Base-by-base conservation (phyloP, 1,140 invertebrate genomes). In the Drosophila sechellia region DNA sequence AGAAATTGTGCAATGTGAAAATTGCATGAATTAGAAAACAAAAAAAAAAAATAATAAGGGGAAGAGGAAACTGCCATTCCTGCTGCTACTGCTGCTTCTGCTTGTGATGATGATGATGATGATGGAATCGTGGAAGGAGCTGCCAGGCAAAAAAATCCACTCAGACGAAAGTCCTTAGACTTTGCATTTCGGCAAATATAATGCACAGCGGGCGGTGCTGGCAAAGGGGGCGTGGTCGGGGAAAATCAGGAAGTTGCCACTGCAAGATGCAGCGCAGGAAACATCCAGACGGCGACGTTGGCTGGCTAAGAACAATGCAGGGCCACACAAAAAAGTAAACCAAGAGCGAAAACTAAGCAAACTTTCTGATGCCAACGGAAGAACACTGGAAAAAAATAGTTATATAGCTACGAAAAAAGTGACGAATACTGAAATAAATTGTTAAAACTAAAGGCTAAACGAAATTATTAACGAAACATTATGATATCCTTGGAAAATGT, bases 111-210 rank as follows among this genome's bases (percentile, higher is more conserved):
- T 34, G 49, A 43, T 54, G 61, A 69, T 34, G 63, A 37, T 70
- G 66, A 68, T 46, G 66, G 10, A 69, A 39, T 22, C 45, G 64
- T 56, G 43, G 66, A 56, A 49, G 66, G 17, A 40, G 64, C 20
- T 70, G 80, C 73, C 81, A 71, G 66, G 63, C 45, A 60, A 73
- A 80, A 31, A 81, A 87, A 87, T 90, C 87, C 87, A 90, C 87
- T 90, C 87, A 90, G 87, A 90, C 87, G 69, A 90, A 90, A 90
- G 87, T 90, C 87, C 87, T 90, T 90, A 90, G 87, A 90, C 87
- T 86, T 75, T 76, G 77, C 87, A 77, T 87, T 90, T 90, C 84
- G 81, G 87, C 79, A 76, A 86, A 86, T 79, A 89, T 87, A 86
- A 77, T 78, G 80, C 74, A 81, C 61, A 64, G 56, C 76, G 61